Conservation (phyloP, 2,888 invertebrate genomes). For the Machimus rusticus region DNA sequence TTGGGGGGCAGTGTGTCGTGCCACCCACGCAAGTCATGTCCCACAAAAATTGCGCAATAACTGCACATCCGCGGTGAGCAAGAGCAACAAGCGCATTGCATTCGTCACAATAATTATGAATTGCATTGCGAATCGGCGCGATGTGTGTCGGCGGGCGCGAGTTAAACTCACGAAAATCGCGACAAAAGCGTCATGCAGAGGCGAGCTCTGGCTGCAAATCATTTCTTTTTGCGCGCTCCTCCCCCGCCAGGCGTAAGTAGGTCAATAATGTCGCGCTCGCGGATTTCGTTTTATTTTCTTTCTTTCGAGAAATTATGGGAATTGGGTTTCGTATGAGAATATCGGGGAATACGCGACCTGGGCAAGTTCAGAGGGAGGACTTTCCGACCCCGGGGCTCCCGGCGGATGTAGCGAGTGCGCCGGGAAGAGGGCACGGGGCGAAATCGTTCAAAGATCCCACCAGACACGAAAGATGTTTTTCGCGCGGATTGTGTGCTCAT, state of each 20-base stretch:
- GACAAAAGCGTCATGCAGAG: neutral
- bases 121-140: neutral
- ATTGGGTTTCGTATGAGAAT: neutral
- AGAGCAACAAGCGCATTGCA: neutral
- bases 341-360: neutral
- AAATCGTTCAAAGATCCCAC: neutral
- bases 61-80: neutral
- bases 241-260: neutral
- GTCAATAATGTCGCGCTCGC: neutral
- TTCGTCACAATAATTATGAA: neutral
- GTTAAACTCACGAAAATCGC: neutral
- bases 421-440: neutral
- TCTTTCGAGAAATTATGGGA: neutral
- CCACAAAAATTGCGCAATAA: neutral
- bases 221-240: neutral
- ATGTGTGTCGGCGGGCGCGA: neutral
- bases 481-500: neutral
- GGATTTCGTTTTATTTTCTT: neutral
- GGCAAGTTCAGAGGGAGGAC: neutral
- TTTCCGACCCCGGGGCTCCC: neutral
- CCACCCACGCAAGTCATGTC: neutral
- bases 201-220: neutral
- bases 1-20: too few relatives aligned
- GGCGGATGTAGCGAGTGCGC: neutral
- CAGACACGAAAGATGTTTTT: constrained; percentile 7